Percentiles rank a stretch among this genome's conserved stretches.
Conservation (phyloP, 2,797 vertebrate genomes). For the Mus spretus region DNA sequence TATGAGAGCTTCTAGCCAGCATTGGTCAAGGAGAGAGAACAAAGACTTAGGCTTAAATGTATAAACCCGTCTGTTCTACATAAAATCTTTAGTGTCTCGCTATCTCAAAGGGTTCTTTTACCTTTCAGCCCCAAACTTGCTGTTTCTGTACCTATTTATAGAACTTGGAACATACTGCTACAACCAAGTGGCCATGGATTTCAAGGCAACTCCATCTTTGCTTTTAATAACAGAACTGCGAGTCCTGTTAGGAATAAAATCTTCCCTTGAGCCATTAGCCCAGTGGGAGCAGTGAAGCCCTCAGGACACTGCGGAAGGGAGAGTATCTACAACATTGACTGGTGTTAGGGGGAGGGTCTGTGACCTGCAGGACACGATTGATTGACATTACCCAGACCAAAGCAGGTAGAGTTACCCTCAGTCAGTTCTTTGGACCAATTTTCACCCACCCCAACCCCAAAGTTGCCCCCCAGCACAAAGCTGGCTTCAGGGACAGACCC, state of each 20-base stretch:
- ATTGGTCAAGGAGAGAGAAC: background rate
- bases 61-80: background rate
- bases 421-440: background rate
- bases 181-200: background rate
- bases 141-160: constrained; percentile 22
- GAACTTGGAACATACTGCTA: background rate
- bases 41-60: background rate
- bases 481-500: background rate
- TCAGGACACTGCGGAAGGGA: background rate
- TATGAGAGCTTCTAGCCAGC: background rate
- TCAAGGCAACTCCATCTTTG: background rate
- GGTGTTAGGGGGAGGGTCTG: background rate
- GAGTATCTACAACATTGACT: background rate
- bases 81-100: background rate
- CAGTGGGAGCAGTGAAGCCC: background rate
- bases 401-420: background rate
- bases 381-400: background rate
- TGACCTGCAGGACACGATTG: background rate
- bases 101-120: background rate
- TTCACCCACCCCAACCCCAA: too few species aligned
- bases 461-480: background rate
- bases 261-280: background rate
- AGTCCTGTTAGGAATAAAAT: background rate
- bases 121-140: background rate
- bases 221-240: background rate